Conservation (phyloP, 1,140 invertebrate species). For the Tyrophagus putrescentiae region DNA sequence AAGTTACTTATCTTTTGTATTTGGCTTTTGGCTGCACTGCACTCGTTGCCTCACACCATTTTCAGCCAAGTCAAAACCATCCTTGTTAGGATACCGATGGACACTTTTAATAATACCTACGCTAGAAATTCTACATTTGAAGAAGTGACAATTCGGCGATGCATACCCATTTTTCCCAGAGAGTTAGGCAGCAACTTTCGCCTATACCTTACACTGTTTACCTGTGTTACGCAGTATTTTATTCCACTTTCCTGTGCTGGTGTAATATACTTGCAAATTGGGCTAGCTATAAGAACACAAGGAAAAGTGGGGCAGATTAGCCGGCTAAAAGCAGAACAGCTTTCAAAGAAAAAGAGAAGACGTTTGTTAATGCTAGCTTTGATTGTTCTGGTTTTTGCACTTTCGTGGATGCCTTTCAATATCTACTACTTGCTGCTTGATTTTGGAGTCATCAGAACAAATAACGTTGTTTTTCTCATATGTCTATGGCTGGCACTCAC, state of each 20-base stretch:
- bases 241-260: slow-evolving; percentile 37
- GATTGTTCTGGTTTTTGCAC: slow-evolving; percentile 36
- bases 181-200: slow-evolving; percentile 28
- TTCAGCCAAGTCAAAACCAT: slow-evolving; percentile 31
- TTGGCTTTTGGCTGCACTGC: slow-evolving; percentile 36
- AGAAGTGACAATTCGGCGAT: slow-evolving; percentile 4
- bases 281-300: slow-evolving; percentile 29
- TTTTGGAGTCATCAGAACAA: slow-evolving; percentile 4
- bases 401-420: slow-evolving; percentile 39
- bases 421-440: slow-evolving; percentile 29
- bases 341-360: slow-evolving; percentile 32
- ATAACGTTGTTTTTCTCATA: slow-evolving; percentile 42
- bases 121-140: not conserved
- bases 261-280: slow-evolving; percentile 34
- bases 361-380: slow-evolving; percentile 40
- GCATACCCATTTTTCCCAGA: slow-evolving; percentile 30
- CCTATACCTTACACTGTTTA: slow-evolving; percentile 35
- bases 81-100: slow-evolving; percentile 28
- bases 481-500: slow-evolving; percentile 77
- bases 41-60: slow-evolving; percentile 40
- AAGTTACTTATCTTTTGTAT: slow-evolving; percentile 34
- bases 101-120: not conserved
- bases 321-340: slow-evolving; percentile 28
- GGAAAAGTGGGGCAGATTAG: slow-evolving; percentile 27
- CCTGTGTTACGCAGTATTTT: slow-evolving; percentile 40